A percentile compares a stretch with the other conserved stretches of the same genome.
These are phyloP conservation scores for Boloria euphrosyne DNA, from an alignment of 2,888 invertebrate species.

Conservation along the genomic window DNA sequence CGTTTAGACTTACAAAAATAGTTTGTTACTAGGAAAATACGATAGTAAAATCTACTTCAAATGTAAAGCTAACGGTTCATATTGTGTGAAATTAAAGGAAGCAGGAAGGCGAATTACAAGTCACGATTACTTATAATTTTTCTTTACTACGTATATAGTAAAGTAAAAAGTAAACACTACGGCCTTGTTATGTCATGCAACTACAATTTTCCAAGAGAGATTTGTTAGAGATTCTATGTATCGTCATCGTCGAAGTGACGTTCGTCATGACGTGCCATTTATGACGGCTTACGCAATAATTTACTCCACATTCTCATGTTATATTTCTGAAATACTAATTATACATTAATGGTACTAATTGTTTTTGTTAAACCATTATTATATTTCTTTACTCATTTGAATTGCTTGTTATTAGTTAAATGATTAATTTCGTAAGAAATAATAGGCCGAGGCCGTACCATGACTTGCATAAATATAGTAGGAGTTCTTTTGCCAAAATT, in stretches of 20 bases:
- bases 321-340: background rate
- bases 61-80: background rate
- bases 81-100: background rate
- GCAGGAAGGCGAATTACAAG: background rate
- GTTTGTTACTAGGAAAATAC: too few relatives aligned
- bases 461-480: background rate
- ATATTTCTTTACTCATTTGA: background rate
- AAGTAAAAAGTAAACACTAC: too few relatives aligned
- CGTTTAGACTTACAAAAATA: background rate
- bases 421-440: background rate
- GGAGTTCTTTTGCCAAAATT: too few relatives aligned
- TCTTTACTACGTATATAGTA: background rate
- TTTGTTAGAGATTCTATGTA: too few relatives aligned
- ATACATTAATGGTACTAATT: slow-evolving; percentile 5
- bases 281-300: slow-evolving; percentile 14
- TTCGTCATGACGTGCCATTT: slow-evolving; percentile 12
- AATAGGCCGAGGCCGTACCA: background rate
- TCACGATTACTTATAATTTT: slow-evolving; percentile 1
- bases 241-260: slow-evolving; percentile 9
- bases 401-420: background rate
- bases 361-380: background rate
- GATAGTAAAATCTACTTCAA: background rate
- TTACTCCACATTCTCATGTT: background rate
- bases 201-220: background rate
- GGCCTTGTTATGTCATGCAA: background rate